Evolutionary conservation across 2,888 invertebrate species (phyloP), one percentile per base, ranked within the genome.

Genomic region (Seira musarum): DNA sequence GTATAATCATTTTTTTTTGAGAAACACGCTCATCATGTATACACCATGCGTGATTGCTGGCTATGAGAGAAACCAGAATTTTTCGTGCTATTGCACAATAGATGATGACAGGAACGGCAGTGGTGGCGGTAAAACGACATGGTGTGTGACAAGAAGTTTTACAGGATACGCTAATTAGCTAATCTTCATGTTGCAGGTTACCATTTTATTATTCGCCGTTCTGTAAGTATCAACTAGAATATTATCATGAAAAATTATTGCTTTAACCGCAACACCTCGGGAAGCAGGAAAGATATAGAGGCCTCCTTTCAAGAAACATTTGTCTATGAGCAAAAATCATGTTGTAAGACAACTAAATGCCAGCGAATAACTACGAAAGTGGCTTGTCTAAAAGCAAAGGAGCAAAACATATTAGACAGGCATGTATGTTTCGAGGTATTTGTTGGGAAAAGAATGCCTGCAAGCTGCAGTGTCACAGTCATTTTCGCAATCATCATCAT

Each of bases 71-170:
- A 40, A 40, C 40, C 40, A 40, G 13, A 13, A 40, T 40, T 40
- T 40, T 40, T 40, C 40, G 22, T 68, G 22, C 53, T 64, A 72
- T 53, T 49, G 30, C 72, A 61, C 66, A 74, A 74, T 74, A 30
- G 61, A 74, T 74, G 60, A 74, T 74, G 74, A 74, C 67, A 67
- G 67, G n/a, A 71, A 40, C 24, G 64, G 30, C 15, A 35, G 65
- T 64, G 64, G 22, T 30, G 25, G 65, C 63, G 64, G 19, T 17
- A 15, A 64, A n/a, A 64, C 13, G 40, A 40, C 40, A 40, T 40
- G 40, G 40, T 40, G 40, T n/a, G n/a, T 74, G 74, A 74, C 74
- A 74, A 74, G 67, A 74, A 40, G 74, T 67, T 67, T 5, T 60
- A 61, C 40, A 67, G 60, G 61, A 74, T 67, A 21, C 46, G 46